phyloP scores from a whole-genome alignment of 1,140 invertebrate species.

The Bombus confusus region DNA sequence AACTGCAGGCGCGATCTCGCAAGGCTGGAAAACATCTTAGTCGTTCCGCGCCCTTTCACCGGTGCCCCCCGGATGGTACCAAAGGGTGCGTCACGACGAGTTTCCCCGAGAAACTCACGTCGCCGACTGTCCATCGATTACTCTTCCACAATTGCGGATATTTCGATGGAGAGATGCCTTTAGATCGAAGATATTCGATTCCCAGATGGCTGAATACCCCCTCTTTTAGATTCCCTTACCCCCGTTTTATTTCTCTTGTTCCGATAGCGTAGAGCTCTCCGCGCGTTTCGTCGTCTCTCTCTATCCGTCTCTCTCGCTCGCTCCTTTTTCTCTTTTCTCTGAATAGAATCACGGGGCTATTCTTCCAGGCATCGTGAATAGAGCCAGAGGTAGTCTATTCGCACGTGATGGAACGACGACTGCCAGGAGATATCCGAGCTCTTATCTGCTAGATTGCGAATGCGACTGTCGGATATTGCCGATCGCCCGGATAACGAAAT shows the following conservation, averaged over 20 bases:
- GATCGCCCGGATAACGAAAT: slow-evolving; percentile 67
- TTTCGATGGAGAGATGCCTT: slow-evolving; percentile 70
- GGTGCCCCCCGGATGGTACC: slow-evolving; percentile 15
- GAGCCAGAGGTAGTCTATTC: slow-evolving; percentile 68
- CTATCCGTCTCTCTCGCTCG: slow-evolving; percentile 48
- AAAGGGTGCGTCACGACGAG: slow-evolving; percentile 55
- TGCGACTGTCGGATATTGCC: slow-evolving; percentile 56
- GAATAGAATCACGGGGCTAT: slow-evolving; percentile 81
- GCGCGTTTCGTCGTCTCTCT: slow-evolving; percentile 34
- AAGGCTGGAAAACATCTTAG: slow-evolving; percentile 53
- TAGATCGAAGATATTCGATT: slow-evolving; percentile 78
- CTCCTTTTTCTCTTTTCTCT: slow-evolving; percentile 55
- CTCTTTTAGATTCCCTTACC: slow-evolving; percentile 56
- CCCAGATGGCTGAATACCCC: slow-evolving; percentile 70
- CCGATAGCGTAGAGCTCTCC: slow-evolving; percentile 26
- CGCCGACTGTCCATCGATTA: slow-evolving; percentile 76
- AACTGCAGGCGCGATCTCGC: slow-evolving; percentile 38
- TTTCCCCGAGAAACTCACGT: slow-evolving; percentile 26
- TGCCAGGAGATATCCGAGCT: slow-evolving; percentile 71
- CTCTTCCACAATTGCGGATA: slow-evolving; percentile 79
- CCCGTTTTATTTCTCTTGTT: slow-evolving; percentile 47
- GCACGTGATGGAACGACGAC: slow-evolving; percentile 75
- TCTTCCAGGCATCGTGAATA: slow-evolving; percentile 76
- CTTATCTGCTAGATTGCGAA: slow-evolving; percentile 68
- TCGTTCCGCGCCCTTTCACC: slow-evolving; percentile 47